Evolutionary conservation across 2,113 vertebrate genomes (phyloP), one percentile per base, ranked within the genome.

Genomic region (Patagioenas fasciata): DNA sequence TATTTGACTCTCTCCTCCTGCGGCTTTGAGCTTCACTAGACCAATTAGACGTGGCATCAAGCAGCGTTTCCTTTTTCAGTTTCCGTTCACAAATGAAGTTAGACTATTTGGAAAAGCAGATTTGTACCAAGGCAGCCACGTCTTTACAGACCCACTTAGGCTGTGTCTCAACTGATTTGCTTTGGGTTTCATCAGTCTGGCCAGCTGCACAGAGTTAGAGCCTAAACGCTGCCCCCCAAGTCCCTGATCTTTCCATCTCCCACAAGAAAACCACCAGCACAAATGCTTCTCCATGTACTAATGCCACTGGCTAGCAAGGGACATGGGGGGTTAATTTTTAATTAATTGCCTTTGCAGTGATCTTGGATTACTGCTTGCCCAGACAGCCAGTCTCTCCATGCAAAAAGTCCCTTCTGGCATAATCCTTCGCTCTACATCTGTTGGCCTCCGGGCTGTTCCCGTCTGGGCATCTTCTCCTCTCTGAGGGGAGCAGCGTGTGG

Each of bases 1-100:
- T 64, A 56, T 92, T 89, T 88, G 95, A 93, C 85, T 80, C 42
- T 67, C 31, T 65, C 74, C 78, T 91, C 87, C 92, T 51, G 85
- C 32, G 80, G 83, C 85, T 87, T 65, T 78, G 75, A 86, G 78
- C 94, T 82, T 74, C 6, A 0, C 90, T 57, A 40, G 70, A 70
- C 69, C 85, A 80, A 91, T 95, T 91, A 80, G 15, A 38, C 5
- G 2, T 65, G 74, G 92, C 92, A 80, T 78, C 73, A 85, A 89
- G 86, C 89, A 85, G 87, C 51, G 85, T 56, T 95, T 88, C 34
- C 42, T 66, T 57, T 75, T 75, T 29, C 66, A 75, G 44, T 93
- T 87, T 79, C 80, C 7, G 0, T 38, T 84, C 1, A 0, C 66
- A 91, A 75, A 92, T 80, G 80, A 78, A 93, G 48, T 72, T 44